Evolutionary conservation across 2,797 vertebrate species (phyloP).

Genomic region (Florisuga fusca): DNA sequence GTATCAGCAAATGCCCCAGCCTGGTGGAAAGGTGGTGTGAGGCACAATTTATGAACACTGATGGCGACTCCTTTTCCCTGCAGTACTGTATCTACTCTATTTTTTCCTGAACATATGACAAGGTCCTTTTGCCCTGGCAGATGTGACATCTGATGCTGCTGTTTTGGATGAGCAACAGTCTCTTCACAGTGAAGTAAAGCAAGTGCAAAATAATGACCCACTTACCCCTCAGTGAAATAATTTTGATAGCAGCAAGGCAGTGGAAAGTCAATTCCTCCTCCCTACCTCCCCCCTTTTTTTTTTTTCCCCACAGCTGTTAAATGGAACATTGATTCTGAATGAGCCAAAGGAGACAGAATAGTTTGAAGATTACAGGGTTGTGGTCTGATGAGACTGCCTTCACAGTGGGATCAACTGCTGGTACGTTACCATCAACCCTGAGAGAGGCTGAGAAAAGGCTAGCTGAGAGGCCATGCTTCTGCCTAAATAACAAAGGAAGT

Average conservation of each 20-base stretch:
- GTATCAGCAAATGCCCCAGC: neutral
- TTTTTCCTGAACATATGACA: neutral
- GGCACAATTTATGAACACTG: neutral
- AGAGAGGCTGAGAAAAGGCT: neutral
- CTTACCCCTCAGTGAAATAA: neutral
- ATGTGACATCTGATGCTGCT: fast-evolving
- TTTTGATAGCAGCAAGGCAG: neutral
- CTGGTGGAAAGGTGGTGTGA: neutral
- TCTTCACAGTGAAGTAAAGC: neutral
- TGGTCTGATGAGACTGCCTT: neutral
- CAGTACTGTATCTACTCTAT: too few species aligned
- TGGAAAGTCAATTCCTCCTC: neutral
- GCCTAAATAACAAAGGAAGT: neutral
- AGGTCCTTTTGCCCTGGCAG: neutral
- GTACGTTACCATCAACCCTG: neutral
- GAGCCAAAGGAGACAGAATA: neutral
- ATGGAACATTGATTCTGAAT: neutral
- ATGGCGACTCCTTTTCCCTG: neutral
- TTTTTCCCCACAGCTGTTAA: neutral
- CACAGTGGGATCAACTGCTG: neutral
- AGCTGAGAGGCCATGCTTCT: neutral
- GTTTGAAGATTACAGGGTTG: neutral
- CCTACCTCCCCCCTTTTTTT: neutral
- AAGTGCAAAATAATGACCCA: neutral
- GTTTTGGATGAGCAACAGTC: neutral